Conservation (phyloP, 2,113 vertebrate species). For the Malurus melanocephalus region DNA sequence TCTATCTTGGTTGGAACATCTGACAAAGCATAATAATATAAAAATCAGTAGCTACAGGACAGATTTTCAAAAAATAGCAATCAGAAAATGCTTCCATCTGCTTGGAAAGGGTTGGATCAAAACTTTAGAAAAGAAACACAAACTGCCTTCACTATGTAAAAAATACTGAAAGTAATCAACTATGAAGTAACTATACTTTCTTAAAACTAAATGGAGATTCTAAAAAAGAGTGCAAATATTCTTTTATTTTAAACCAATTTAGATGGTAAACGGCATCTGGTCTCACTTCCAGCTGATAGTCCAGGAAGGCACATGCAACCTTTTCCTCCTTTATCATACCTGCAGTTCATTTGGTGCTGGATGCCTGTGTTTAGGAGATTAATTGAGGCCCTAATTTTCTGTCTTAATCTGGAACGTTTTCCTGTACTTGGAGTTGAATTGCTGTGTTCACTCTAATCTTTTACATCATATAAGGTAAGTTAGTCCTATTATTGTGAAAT, state of each 20-base stretch:
- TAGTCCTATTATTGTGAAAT: background rate
- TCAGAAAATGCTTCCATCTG: background rate
- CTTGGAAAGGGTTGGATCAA: background rate
- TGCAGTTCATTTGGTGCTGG: background rate
- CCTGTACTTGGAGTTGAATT: background rate
- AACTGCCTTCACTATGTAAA: background rate
- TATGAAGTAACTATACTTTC: background rate
- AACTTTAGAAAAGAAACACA: background rate
- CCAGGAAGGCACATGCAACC: background rate
- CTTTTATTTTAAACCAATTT: background rate
- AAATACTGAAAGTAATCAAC: background rate
- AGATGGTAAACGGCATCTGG: background rate
- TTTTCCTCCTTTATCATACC: background rate
- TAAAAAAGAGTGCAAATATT: background rate
- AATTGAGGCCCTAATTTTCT: background rate
- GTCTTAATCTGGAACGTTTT: background rate
- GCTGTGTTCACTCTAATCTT: background rate
- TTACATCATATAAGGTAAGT: background rate
- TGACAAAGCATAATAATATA: background rate
- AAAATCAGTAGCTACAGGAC: background rate
- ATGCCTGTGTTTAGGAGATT: background rate
- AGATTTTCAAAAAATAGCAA: background rate
- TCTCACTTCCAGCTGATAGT: background rate
- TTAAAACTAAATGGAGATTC: background rate
- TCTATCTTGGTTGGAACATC: background rate